phyloP scores from a whole-genome alignment of 2,113 vertebrate genomes.

The Pangasianodon hypophthalmus region DNA sequence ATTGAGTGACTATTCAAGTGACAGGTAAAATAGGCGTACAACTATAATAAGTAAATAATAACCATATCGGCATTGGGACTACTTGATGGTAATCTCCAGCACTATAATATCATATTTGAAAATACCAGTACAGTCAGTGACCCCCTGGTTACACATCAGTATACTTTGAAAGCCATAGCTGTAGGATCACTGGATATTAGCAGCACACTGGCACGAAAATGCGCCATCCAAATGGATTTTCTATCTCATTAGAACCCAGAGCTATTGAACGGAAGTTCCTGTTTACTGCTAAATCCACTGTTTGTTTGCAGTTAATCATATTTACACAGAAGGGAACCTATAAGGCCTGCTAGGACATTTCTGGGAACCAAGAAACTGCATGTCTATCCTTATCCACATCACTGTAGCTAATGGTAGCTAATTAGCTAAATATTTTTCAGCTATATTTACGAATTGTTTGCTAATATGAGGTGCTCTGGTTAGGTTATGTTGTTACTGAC shows the following conservation, averaged over 20 bases:
- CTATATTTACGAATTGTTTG: not conserved
- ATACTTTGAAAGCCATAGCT: not conserved
- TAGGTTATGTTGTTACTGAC: not conserved
- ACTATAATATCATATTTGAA: not conserved
- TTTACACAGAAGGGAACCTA: not conserved
- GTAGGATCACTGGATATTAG: not conserved
- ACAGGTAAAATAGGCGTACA: not conserved
- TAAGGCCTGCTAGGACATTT: not conserved
- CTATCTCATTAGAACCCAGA: constrained; percentile 5
- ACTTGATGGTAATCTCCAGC: not conserved
- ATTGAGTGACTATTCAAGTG: not conserved
- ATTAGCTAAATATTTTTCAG: not conserved
- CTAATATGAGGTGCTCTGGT: not conserved
- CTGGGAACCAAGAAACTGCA: not conserved
- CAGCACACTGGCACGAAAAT: not conserved
- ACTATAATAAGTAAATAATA: not conserved
- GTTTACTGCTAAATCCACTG: not conserved
- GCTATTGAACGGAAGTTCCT: not conserved
- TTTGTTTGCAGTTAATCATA: constrained; percentile 22
- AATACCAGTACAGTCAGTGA: not conserved
- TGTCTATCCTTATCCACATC: not conserved
- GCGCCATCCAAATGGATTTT: constrained; percentile 6
- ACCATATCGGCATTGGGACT: not conserved
- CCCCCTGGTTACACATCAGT: not conserved
- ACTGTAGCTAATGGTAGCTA: not conserved